Evolutionary conservation across 1,140 invertebrate genomes (phyloP).

Genomic region (Pogonomyrmex barbatus): DNA sequence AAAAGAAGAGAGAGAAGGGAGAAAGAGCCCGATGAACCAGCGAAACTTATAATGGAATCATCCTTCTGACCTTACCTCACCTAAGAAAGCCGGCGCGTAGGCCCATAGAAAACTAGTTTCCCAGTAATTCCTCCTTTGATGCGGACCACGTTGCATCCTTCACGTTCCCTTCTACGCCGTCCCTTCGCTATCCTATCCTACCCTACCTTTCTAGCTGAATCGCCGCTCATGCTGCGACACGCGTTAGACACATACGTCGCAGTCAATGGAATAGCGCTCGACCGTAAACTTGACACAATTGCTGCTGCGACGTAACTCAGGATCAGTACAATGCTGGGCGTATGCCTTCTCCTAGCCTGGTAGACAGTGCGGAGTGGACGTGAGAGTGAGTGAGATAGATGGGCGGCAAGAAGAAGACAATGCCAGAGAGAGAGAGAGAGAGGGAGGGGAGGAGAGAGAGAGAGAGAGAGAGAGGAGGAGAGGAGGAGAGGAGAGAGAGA

Average conservation of each 20-base stretch:
- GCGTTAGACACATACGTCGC: conserved; percentile 59
- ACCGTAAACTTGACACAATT: conserved; percentile 77
- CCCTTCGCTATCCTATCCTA: neutral
- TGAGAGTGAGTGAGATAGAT: neutral
- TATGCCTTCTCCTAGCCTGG: neutral
- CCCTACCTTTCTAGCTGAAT: neutral
- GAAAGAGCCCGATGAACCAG: conserved; percentile 36
- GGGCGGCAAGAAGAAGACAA: too few species aligned
- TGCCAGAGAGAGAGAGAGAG: conserved; percentile 49
- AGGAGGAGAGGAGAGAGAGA: neutral
- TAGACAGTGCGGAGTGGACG: conserved; percentile 16
- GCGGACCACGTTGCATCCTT: conserved; percentile 55
- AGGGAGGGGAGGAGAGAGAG: conserved; percentile 1
- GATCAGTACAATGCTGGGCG: conserved; percentile 70
- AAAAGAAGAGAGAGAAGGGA: neutral
- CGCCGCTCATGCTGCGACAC: conserved; percentile 38
- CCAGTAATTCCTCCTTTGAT: conserved; percentile 73
- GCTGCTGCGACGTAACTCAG: conserved; percentile 70
- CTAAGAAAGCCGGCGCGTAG: conserved; percentile 58
- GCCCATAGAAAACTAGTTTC: conserved; percentile 74
- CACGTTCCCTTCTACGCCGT: neutral
- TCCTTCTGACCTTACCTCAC: conserved; percentile 63
- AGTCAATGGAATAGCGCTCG: conserved; percentile 73
- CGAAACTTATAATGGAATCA: conserved; percentile 74
- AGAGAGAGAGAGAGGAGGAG: neutral